phyloP scores from a whole-genome alignment of 2,113 vertebrate species.

The Chaetorhynchus papuensis region DNA sequence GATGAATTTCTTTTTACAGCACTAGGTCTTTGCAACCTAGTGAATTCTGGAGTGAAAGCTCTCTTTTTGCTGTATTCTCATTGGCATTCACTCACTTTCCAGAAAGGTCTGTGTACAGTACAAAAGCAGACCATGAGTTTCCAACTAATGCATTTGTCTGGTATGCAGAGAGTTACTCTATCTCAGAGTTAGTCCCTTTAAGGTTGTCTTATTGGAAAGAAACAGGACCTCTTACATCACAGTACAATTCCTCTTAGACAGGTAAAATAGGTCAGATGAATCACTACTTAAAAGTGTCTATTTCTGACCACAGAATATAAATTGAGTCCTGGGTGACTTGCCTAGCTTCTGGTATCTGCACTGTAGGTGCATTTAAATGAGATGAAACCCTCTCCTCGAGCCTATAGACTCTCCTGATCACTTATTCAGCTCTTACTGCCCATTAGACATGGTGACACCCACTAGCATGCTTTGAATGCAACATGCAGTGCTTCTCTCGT shows the following conservation, averaged over 20 bases:
- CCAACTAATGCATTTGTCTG: background rate
- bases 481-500: background rate
- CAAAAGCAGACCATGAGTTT: background rate
- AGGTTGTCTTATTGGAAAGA: background rate
- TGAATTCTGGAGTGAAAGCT: background rate
- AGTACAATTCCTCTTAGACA: background rate
- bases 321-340: background rate
- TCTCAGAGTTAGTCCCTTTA: background rate
- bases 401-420: background rate
- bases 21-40: background rate
- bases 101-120: background rate
- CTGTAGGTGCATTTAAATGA: background rate
- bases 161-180: background rate
- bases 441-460: background rate
- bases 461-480: background rate
- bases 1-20: background rate
- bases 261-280: constrained; percentile 3
- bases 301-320: background rate
- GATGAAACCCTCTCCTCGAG: background rate
- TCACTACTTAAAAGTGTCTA: background rate
- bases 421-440: background rate
- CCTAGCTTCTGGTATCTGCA: background rate
- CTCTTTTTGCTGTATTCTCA: background rate
- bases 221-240: background rate
- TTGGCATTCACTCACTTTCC: background rate